Evolutionary conservation across 2,113 vertebrate species (phyloP), one percentile per base, ranked within the genome.

Genomic region (Leuciscus idus): DNA sequence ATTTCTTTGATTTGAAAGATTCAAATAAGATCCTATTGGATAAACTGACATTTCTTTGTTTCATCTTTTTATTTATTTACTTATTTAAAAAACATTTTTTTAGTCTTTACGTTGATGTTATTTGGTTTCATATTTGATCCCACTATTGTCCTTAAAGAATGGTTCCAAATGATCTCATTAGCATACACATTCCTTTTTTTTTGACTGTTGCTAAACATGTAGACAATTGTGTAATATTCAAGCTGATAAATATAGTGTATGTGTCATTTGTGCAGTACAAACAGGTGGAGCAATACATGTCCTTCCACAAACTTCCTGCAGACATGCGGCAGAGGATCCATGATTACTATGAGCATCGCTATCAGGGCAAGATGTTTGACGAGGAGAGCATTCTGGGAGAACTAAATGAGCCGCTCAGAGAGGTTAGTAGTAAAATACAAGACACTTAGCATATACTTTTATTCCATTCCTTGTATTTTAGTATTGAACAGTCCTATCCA

Each of bases 201-300:
- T 77, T 30, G 0, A 4, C n/a, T 19, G 10, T 50, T 79, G 9
- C 6, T 36, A 12, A 78, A 15, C 6, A 39, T 39, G 33, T 36
- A 61, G 21, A 43, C 26, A 61, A 43, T n/a, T 39, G 11, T 61
- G 52, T 61, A 39, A 79, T 39, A 59, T 79, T n/a, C 55, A 61
- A 11, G 6, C 43, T 80, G 1, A 80, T 26, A 28, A 23, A 62
- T 43, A 62, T 66, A 72, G 10, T 73, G 36, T 73, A n/a, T 23
- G 11, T 91, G 23, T 84, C 21, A 21, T 57, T 59, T 28, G 52
- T 88, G 0, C 95, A 99, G 98, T 99, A 99, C 90, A 99, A 99
- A 89, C 98, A 99, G 92, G 98, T 99, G 93, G 98, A 99, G 89
- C 98, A 99, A 94, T 99, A 99, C 90, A 99, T 99, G 98, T 99